These are phyloP conservation scores for Leuctra nigra DNA, from an alignment of 2,888 invertebrate species.

Conservation along the genomic window DNA sequence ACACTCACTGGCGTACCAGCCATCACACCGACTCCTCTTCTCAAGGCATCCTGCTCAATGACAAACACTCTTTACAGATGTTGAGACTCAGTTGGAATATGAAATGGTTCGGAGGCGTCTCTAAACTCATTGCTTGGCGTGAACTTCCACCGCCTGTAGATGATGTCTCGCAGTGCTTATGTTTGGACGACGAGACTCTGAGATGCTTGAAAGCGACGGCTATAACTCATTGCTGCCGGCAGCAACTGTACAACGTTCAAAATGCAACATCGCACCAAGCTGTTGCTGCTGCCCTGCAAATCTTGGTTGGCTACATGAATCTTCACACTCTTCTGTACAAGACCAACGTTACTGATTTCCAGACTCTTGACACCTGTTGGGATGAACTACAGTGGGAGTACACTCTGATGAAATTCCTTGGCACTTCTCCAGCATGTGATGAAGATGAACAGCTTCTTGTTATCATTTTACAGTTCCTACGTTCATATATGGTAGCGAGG, in stretches of 20 bases:
- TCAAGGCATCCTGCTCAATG: constrained; percentile 34
- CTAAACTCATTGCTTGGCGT: constrained; percentile 36
- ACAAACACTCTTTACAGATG: constrained; percentile 38
- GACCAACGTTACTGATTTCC: not conserved
- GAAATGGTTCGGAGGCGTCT: constrained; percentile 40
- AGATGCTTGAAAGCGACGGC: constrained; percentile 46
- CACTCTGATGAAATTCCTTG: constrained; percentile 53
- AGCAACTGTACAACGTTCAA: constrained; percentile 51
- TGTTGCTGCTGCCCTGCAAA: constrained; percentile 49
- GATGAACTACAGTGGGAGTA: constrained; percentile 53
- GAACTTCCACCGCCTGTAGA: constrained; percentile 1
- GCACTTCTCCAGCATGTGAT: constrained; percentile 55
- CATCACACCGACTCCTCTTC: constrained; percentile 37
- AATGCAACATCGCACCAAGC: constrained; percentile 55
- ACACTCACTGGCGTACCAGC: constrained; percentile 45
- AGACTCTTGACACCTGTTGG: constrained; percentile 10
- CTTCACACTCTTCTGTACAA: constrained; percentile 39
- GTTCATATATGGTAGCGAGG: constrained; percentile 26
- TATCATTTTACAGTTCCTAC: constrained; percentile 42
- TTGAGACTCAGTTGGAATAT: constrained; percentile 43
- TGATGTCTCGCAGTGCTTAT: constrained; percentile 36
- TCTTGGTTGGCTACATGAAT: constrained; percentile 49
- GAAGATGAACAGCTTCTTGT: constrained; percentile 55
- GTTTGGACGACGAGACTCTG: constrained; percentile 43
- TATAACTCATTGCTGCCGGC: constrained; percentile 46